phyloP scores from a whole-genome alignment of 2,113 vertebrate species.

The Mastomys coucha region DNA sequence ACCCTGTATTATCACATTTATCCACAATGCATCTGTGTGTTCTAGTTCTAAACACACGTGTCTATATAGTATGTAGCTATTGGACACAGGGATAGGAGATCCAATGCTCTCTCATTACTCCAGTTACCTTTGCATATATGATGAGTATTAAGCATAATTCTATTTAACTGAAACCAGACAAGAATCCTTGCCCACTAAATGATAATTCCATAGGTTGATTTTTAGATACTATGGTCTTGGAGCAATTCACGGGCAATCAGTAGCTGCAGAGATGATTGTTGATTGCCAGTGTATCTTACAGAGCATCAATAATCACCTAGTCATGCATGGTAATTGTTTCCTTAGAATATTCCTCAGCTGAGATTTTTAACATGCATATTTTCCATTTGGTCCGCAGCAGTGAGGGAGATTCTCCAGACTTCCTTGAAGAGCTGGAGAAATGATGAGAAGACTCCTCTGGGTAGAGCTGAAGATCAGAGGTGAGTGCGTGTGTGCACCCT shows the following conservation, averaged over 20 bases:
- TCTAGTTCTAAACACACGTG: neutral
- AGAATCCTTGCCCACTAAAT: conserved; percentile 10
- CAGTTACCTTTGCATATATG: conserved; percentile 8
- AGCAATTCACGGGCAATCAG: neutral
- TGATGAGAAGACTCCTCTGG: conserved; percentile 89
- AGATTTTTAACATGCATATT: neutral
- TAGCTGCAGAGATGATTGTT: neutral
- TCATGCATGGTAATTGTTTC: neutral
- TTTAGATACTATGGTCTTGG: neutral
- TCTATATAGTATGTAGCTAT: neutral
- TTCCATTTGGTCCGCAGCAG: conserved; percentile 81
- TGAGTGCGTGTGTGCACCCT: conserved; percentile 80
- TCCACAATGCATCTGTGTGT: neutral
- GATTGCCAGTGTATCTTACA: neutral
- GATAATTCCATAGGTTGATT: neutral
- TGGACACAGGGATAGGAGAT: neutral
- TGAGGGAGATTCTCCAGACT: conserved; percentile 90
- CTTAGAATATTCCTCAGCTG: neutral
- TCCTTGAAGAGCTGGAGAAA: conserved; percentile 92
- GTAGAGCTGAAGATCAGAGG: conserved; percentile 91
- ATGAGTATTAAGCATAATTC: neutral
- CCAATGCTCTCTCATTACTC: neutral
- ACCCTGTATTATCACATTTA: neutral
- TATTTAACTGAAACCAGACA: neutral
- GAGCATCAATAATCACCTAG: neutral